Base-by-base conservation (phyloP, 2,113 vertebrate species). In the Electrona antarctica region DNA sequence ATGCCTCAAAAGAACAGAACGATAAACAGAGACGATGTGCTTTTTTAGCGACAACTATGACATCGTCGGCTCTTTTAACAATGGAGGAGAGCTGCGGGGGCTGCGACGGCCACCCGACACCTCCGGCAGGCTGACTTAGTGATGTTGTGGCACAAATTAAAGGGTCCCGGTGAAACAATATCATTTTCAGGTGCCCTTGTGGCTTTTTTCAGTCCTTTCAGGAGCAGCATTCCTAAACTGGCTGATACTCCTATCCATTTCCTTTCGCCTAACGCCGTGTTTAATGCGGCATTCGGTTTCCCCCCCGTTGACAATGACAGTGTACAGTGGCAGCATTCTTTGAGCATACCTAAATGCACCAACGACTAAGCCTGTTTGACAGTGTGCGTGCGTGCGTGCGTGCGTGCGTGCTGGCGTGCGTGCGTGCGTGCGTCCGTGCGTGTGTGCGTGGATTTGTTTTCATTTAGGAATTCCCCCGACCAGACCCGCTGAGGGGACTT, bases 401-500 rank as follows among this genome's bases (percentile, higher is more conserved):
- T 6, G 33, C 33, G 33, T 41, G 33, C 5, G 33, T 41, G n/a
- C n/a, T n/a, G 33, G 3, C 5, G 33, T 41, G 33, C 5, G 33
- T 41, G 33, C 5, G 33, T 41, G 33, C 5, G 29, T 33, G 29
- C 4, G 29, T 33, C 2, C 4, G 4, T 33, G 29, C 4, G 29
- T 33, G 29, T 33, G 29, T 4, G 5, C 3, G 0, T 45, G 76
- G 85, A 83, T 90, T 70, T 63, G 52, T 78, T 92, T 90, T 80
- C 81, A 80, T 69, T 41, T 47, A 75, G 90, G 92, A 90, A 91
- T 90, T 90, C 86, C 92, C 78, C 80, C 89, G 82, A 1, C 55
- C 60, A 7, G 15, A 73, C 63, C 33, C 11, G 66, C 64, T 71
- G 73, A 41, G 33, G 33, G 71, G 66, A 9, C 81, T 82, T 64